These are phyloP conservation scores for Catocala sponsa DNA, from an alignment of 2,888 invertebrate species.

Conservation along the genomic window DNA sequence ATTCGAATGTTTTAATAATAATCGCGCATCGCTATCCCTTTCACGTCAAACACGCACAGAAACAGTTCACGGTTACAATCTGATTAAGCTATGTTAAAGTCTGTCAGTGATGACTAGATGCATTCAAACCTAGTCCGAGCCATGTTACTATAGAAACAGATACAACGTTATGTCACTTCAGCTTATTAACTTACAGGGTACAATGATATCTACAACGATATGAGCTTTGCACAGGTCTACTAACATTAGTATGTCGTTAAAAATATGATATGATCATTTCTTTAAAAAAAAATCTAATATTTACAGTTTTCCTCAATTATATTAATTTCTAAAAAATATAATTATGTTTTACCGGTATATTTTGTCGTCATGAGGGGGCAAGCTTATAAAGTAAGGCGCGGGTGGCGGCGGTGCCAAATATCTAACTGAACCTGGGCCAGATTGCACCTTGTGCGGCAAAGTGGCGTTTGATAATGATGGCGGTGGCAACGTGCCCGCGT, in stretches of 20 bases:
- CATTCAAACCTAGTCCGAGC: slow-evolving; percentile 54
- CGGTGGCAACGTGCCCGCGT: slow-evolving; percentile 89
- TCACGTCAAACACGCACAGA: slow-evolving; percentile 31
- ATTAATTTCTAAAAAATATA: slow-evolving; percentile 25
- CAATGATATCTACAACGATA: slow-evolving; percentile 70
- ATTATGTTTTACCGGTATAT: slow-evolving; percentile 86
- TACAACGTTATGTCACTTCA: slow-evolving; percentile 29
- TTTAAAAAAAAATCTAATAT: slow-evolving; percentile 56
- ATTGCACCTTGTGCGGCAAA: slow-evolving; percentile 90
- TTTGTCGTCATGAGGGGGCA: slow-evolving; percentile 90
- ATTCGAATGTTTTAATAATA: too few species aligned
- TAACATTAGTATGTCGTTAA: slow-evolving; percentile 40
- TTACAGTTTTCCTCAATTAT: slow-evolving; percentile 54
- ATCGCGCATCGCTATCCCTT: slow-evolving; percentile 9
- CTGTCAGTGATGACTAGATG: slow-evolving; percentile 57
- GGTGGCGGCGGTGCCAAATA: slow-evolving; percentile 88
- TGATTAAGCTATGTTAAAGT: slow-evolving; percentile 40
- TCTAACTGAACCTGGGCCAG: slow-evolving; percentile 84
- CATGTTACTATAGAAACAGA: slow-evolving; percentile 32
- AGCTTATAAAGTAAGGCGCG: slow-evolving; percentile 90
- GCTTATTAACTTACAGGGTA: slow-evolving; percentile 25
- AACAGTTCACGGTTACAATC: slow-evolving; percentile 30
- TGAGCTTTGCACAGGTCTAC: slow-evolving; percentile 46
- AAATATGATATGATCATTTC: slow-evolving; percentile 55
- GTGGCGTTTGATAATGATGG: slow-evolving; percentile 89